Percentiles rank a stretch among this genome's conserved stretches.
Evolutionary conservation across 2,113 vertebrate genomes (phyloP).

Genomic region (Pagrus major): DNA sequence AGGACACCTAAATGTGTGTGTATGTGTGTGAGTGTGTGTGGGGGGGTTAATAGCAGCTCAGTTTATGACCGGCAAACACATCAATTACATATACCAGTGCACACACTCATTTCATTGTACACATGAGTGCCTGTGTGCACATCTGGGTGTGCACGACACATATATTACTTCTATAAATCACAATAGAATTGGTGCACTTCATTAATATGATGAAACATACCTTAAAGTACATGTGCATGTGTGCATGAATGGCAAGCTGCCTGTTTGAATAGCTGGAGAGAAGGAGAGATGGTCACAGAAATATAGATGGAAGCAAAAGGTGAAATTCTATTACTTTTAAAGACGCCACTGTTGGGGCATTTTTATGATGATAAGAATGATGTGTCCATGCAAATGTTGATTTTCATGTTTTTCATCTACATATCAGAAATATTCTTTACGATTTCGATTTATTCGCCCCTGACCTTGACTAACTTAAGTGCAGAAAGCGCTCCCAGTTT

Average conservation of each 20-base stretch:
- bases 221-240: conserved; percentile 9
- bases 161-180: conserved; percentile 50
- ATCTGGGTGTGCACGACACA: conserved; percentile 30
- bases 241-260: conserved; percentile 16
- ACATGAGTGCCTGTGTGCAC: conserved; percentile 39
- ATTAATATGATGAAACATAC: conserved; percentile 40
- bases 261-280: conserved; percentile 11
- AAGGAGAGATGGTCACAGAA: not conserved
- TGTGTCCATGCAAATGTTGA: conserved; percentile 45
- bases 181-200: conserved; percentile 29
- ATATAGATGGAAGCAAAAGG: conserved; percentile 37
- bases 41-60: conserved; percentile 13
- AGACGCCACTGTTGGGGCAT: not conserved
- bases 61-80: conserved; percentile 56
- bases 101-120: conserved; percentile 48
- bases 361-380: conserved; percentile 52
- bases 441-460: conserved; percentile 54
- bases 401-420: conserved; percentile 64
- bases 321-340: conserved; percentile 34
- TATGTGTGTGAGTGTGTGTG: conserved; percentile 1
- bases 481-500: conserved; percentile 25
- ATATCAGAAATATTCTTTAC: conserved; percentile 43
- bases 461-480: conserved; percentile 68
- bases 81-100: conserved; percentile 69
- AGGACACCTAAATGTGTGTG: too few relatives aligned